phyloP scores from a whole-genome alignment of 1,140 invertebrate genomes.

The Tetramorium alpestre region DNA sequence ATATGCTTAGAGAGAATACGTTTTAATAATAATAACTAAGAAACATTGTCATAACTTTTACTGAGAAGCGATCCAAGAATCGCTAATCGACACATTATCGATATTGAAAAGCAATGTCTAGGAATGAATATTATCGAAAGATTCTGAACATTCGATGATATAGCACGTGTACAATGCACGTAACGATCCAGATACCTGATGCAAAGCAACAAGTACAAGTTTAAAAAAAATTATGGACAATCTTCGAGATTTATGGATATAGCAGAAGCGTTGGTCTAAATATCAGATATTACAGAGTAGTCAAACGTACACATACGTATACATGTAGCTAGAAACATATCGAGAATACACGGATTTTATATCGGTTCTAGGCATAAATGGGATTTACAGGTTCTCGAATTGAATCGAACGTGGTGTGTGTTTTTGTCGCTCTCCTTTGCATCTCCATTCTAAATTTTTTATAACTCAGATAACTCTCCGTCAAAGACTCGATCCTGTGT shows the following conservation, averaged over 20 bases:
- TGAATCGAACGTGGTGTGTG: background rate
- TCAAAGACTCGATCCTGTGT: background rate
- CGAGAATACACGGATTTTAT: slow-evolving; percentile 32
- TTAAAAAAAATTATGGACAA: slow-evolving; percentile 54
- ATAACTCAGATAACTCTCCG: background rate
- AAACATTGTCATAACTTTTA: background rate
- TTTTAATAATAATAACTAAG: slow-evolving; percentile 5
- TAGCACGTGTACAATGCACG: slow-evolving; percentile 34
- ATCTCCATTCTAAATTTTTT: slow-evolving; percentile 41
- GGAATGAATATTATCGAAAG: slow-evolving; percentile 19
- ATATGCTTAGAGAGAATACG: slow-evolving; percentile 26
- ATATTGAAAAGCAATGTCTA: background rate
- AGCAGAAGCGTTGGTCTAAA: slow-evolving; percentile 28
- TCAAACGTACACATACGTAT: slow-evolving; percentile 14
- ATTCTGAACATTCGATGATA: slow-evolving; percentile 22
- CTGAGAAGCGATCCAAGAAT: background rate
- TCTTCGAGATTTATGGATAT: slow-evolving; percentile 50
- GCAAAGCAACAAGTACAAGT: slow-evolving; percentile 60
- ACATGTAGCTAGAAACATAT: slow-evolving; percentile 41
- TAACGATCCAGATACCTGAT: slow-evolving; percentile 57
- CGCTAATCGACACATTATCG: background rate
- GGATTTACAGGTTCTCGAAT: slow-evolving; percentile 11
- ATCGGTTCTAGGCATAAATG: slow-evolving; percentile 22
- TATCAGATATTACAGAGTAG: slow-evolving; percentile 44
- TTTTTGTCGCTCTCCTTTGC: slow-evolving; percentile 16